Conservation (phyloP, 2,113 vertebrate genomes). For the Acinonyx jubatus region DNA sequence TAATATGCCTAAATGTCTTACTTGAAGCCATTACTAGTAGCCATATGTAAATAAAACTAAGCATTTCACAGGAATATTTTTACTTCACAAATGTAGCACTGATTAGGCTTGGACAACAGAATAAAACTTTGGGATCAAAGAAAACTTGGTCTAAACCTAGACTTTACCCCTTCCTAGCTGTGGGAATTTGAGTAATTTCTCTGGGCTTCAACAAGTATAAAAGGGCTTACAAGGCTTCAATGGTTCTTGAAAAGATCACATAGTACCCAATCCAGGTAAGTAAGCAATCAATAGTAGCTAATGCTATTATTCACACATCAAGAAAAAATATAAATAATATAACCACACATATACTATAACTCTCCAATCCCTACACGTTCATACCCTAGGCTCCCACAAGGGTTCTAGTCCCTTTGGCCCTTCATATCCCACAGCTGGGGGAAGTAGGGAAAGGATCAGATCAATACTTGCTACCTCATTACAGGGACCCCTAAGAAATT, state of each 20-base stretch:
- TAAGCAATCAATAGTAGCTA: conserved; percentile 23
- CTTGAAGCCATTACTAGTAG: neutral
- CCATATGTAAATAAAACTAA: conserved; percentile 16
- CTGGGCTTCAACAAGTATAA: conserved; percentile 13
- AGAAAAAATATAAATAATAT: conserved; percentile 42
- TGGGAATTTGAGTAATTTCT: conserved; percentile 15
- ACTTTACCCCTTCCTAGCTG: neutral
- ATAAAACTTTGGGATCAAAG: neutral
- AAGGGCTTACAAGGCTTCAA: conserved; percentile 19
- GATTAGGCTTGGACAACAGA: neutral
- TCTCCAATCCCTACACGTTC: neutral
- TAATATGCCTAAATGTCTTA: neutral
- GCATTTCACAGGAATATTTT: conserved; percentile 47
- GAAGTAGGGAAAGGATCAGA: neutral
- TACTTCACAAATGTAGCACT: neutral
- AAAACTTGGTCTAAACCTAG: conserved; percentile 23
- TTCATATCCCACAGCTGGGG: neutral
- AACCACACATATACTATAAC: neutral
- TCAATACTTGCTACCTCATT: neutral
- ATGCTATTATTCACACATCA: neutral
- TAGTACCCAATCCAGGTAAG: neutral
- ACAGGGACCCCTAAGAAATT: neutral
- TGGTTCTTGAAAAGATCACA: neutral
- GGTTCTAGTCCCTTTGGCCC: neutral
- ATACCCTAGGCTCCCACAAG: neutral